Conservation (phyloP, 2,888 invertebrate genomes). For the Acanthosoma haemorrhoidale region DNA sequence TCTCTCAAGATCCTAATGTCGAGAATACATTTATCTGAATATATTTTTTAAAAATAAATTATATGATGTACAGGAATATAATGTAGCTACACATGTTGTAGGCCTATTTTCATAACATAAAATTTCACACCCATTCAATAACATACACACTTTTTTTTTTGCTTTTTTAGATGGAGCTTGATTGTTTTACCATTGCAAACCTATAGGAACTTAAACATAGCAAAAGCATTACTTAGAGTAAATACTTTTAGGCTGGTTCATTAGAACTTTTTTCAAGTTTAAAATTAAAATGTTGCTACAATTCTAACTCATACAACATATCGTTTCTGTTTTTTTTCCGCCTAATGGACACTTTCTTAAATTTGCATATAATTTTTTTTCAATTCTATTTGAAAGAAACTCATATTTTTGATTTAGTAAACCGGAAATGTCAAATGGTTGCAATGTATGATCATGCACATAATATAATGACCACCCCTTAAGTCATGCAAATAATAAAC, state of each 20-base stretch:
- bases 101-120: constrained; percentile 38
- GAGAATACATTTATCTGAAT: constrained; percentile 28
- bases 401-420: not conserved
- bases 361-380: constrained; percentile 33
- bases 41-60: constrained; percentile 22
- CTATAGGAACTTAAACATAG: constrained; percentile 38
- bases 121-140: constrained; percentile 39
- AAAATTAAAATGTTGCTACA: constrained; percentile 29
- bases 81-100: constrained; percentile 37
- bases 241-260: constrained; percentile 25
- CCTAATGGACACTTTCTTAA: constrained; percentile 34
- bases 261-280: constrained; percentile 23
- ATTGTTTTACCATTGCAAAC: constrained; percentile 38
- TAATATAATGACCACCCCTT: constrained; percentile 36
- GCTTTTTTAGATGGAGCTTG: constrained; percentile 34
- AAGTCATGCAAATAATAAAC: constrained; percentile 31
- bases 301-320: constrained; percentile 29
- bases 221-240: constrained; percentile 29
- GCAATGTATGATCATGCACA: constrained; percentile 33
- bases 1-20: constrained; percentile 26
- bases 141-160: constrained; percentile 38
- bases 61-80: constrained; percentile 30
- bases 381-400: not conserved
- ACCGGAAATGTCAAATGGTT: constrained; percentile 28
- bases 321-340: not conserved